phyloP scores from a whole-genome alignment of 2,888 invertebrate genomes.

The Cephus runcator region DNA sequence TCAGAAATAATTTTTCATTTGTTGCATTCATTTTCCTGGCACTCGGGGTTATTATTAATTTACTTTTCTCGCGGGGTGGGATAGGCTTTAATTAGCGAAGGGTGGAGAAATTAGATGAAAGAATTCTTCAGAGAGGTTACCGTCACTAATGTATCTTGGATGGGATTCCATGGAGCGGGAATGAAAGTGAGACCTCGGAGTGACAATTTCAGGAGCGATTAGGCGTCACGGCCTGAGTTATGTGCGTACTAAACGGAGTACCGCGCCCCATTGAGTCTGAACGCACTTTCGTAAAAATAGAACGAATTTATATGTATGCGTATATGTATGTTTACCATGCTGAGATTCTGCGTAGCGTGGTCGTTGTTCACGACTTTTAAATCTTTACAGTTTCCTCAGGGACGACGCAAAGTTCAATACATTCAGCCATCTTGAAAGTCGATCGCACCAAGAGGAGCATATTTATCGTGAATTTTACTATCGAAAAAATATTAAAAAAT shows the following conservation, averaged over 20 bases:
- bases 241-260: conserved; percentile 58
- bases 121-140: conserved; percentile 25
- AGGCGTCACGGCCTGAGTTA: conserved; percentile 63
- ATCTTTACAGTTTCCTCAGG: neutral
- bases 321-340: neutral
- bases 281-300: conserved; percentile 58
- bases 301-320: conserved; percentile 10
- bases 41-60: neutral
- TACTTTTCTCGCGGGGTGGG: neutral
- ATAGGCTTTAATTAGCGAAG: conserved; percentile 51
- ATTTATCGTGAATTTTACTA: neutral
- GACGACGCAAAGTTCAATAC: neutral
- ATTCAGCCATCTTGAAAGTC: neutral
- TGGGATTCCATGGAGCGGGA: conserved; percentile 36
- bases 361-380: neutral
- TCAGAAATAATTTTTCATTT: neutral
- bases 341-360: neutral
- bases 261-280: conserved; percentile 51
- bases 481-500: neutral
- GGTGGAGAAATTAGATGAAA: conserved; percentile 45
- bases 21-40: neutral
- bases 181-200: conserved; percentile 53
- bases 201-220: conserved; percentile 64
- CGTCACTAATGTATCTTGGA: conserved; percentile 56
- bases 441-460: neutral